Evolutionary conservation across 2,888 invertebrate species (phyloP), one percentile per base, ranked within the genome.

Genomic region (Hydroisotoma schaefferi): DNA sequence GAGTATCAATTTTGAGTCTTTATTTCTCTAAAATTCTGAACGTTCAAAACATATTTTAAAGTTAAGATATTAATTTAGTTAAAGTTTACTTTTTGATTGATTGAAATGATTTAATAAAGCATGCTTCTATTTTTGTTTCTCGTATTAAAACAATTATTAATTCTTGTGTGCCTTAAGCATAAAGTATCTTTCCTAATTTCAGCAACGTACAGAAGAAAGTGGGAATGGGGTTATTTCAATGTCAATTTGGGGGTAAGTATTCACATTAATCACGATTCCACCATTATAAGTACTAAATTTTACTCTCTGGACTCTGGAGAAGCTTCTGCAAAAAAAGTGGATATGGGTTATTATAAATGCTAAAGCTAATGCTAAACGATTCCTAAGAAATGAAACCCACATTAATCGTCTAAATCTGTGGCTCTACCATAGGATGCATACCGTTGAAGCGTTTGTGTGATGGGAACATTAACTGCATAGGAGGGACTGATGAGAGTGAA

Each of bases 161-260:
- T 33, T 33, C 33, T 33, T 8, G 33, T 33, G 33, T 33, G 15
- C 8, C 33, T 10, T 10, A 33, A 33, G 8, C 8, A 10, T 33
- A 33, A 33, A 33, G 8, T 33, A 15, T 33, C 8, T n/a, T n/a
- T n/a, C n/a, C n/a, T n/a, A n/a, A n/a, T n/a, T n/a, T n/a, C n/a
- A n/a, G n/a, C n/a, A n/a, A n/a, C n/a, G n/a, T n/a, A n/a, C n/a
- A n/a, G n/a, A n/a, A n/a, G n/a, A n/a, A n/a, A n/a, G n/a, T n/a
- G n/a, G n/a, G n/a, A 37, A 62, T 61, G 20, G 71, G 68, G 27
- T 72, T 71, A 43, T 76, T 75, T 61, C 74, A 75, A 55, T 77
- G 77, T 65, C 67, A 73, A 55, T 76, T 75, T 61, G 76, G 76
- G 23, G 77, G 75, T 1, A 52, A 47, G 47, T 8, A 22, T 47